Base-by-base conservation (phyloP, 2,113 vertebrate genomes). In the Dromaius novaehollandiae region DNA sequence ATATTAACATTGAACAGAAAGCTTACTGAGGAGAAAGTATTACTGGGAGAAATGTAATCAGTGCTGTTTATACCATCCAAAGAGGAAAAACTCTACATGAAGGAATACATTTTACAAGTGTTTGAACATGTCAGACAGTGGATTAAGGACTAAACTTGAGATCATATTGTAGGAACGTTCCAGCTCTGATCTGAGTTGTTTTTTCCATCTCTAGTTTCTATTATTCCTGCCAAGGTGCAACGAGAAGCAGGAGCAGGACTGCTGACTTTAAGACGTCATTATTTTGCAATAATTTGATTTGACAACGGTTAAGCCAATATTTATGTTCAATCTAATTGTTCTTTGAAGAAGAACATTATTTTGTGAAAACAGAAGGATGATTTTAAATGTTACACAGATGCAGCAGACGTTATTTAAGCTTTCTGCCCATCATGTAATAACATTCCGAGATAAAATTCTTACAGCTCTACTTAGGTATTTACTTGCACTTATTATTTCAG, bases 261-360 rank as follows among this genome's bases (percentile, higher is more conserved):
- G 80, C 55, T 42, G 73, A 65, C 42, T 93, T 85, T 5, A 30
- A 80, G 82, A 85, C 51, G 46, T 70, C 69, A 75, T 95, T 90
- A 89, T 81, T 96, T 89, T 95, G 90, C 56, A 95, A 53, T 81
- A 91, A 95, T 90, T 83, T 36, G 65, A 88, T 96, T 89, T 92
- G 79, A 77, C 79, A 38, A 38, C 44, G 38, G 28, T 50, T 92
- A 95, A 91, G 86, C 63, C 85, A 79, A n/a, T 96, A 82, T 79
- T 82, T 79, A 56, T 3, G 2, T 75, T 76, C 74, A 89, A 82
- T 82, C 83, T 95, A 85, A 95, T 89, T 95, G 70, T 21, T 92
- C 46, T 86, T 66, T 61, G 87, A 78, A 79, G 86, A 89, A 8
- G 2, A 92, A 58, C 48, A 79, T 42, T 55, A 84, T 85, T 95